Evolutionary conservation across 2,888 invertebrate species (phyloP).

Genomic region (Frankliniella fusca): DNA sequence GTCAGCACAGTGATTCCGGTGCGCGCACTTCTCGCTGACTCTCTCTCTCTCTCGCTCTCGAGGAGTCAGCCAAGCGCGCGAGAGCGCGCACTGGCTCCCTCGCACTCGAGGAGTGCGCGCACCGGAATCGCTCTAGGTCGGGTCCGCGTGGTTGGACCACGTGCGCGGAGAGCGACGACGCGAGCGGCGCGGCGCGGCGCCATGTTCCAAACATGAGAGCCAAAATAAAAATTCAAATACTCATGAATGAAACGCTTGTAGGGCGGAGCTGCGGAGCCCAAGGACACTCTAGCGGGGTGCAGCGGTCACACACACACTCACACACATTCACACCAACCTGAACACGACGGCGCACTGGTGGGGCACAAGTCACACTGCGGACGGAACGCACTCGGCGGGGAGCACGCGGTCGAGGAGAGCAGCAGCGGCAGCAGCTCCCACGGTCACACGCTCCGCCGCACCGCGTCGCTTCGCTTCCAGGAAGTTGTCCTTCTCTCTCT

Average conservation of each 20-base stretch:
- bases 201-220: conserved; percentile 24
- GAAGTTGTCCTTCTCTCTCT: no score
- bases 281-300: not conserved
- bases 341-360: no score
- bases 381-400: no score
- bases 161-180: not conserved
- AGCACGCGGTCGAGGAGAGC: not conserved
- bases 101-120: not conserved
- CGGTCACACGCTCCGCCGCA: not conserved
- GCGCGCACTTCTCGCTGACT: no score
- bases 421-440: not conserved
- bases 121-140: not conserved
- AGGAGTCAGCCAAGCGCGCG: no score
- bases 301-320: not conserved
- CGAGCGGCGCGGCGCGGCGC: not conserved
- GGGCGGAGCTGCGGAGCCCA: not conserved
- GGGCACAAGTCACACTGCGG: no score
- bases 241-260: conserved; percentile 4
- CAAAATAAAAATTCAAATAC: conserved; percentile 8
- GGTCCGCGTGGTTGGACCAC: not conserved
- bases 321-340: not conserved
- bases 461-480: not conserved
- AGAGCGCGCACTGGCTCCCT: no score
- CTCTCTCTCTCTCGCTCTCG: no score
- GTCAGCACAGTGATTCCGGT: no score